Evolutionary conservation across 1,140 invertebrate genomes (phyloP), one percentile per base, ranked within the genome.

Genomic region (Drepana arcuata): DNA sequence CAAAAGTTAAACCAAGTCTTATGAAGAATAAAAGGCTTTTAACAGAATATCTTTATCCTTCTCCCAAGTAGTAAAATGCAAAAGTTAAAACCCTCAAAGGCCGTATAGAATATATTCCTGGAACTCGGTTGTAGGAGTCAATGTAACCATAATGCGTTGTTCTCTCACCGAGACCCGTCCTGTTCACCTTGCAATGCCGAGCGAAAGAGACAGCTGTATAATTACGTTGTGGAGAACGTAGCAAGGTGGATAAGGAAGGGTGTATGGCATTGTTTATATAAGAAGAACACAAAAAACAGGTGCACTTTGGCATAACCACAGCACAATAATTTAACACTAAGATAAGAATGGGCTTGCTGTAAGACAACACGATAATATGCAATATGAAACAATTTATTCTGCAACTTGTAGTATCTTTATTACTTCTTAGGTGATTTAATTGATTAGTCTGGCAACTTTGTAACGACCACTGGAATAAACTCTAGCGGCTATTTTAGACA

Each of bases 131-230:
- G 4, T 21, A 16, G 3, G 24, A 34, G 34, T 16, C 16, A 32
- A 38, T 16, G 45, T 48, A 41, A 38, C 42, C 34, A 32, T 41
- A 35, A 45, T 27, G 25, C 31, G 26, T 16, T 31, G 28, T 16
- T 21, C 31, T 4, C 13, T 14, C n/a, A 10, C 23, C 29, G 32
- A 44, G 45, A 55, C 63, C 33, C 48, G 62, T 35, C 53, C 42
- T 25, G 54, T 55, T 73, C 54, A 72, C 72, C 72, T 77, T 77
- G 72, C 72, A 77, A 73, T 77, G 72, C 54, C 72, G 63, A 59
- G 39, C 26, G 18, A 30, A 18, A 15, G 24, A 4, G 18, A 5
- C 4, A 9, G 4, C 18, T 21, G 18, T 21, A 9, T 21, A 21
- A 4, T 21, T 21, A 9, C 9, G 18, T 21, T 9, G 9, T 21